Evolutionary conservation across 2,888 invertebrate species (phyloP).

Genomic region (Crossocerus cetratus): DNA sequence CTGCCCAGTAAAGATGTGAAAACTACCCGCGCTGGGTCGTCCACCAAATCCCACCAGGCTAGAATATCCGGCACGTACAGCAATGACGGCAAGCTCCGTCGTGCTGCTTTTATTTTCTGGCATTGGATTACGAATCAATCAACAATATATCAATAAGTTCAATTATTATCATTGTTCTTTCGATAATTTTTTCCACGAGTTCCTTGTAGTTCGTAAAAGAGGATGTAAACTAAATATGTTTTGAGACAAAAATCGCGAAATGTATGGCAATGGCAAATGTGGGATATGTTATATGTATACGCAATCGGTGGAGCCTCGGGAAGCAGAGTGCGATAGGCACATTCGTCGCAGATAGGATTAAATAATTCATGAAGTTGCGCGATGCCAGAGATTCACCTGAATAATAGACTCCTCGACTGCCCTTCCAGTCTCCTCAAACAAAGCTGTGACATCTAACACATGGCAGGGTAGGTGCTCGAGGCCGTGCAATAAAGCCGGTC

Average conservation of each 20-base stretch:
- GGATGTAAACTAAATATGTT: too few species aligned
- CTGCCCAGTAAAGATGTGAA: constrained; percentile 69
- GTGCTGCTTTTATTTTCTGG: constrained; percentile 88
- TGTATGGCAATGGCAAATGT: too few species aligned
- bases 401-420: constrained; percentile 89
- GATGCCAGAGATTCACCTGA: constrained; percentile 78
- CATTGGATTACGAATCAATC: constrained; percentile 37
- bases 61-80: constrained; percentile 72
- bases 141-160: too few species aligned
- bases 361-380: neutral
- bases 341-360: neutral
- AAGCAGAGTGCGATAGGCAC: too few species aligned
- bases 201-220: too few species aligned
- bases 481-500: constrained; percentile 87
- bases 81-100: constrained; percentile 81
- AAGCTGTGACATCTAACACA: constrained; percentile 82
- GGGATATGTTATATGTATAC: too few species aligned
- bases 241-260: neutral
- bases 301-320: too few species aligned
- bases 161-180: too few species aligned
- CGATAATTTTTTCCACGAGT: too few species aligned
- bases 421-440: constrained; percentile 82
- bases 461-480: constrained; percentile 86
- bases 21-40: constrained; percentile 71
- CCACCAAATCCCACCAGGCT: constrained; percentile 74